Evolutionary conservation across 2,888 invertebrate genomes (phyloP).

Genomic region (Sphaerophoria rueppellii): DNA sequence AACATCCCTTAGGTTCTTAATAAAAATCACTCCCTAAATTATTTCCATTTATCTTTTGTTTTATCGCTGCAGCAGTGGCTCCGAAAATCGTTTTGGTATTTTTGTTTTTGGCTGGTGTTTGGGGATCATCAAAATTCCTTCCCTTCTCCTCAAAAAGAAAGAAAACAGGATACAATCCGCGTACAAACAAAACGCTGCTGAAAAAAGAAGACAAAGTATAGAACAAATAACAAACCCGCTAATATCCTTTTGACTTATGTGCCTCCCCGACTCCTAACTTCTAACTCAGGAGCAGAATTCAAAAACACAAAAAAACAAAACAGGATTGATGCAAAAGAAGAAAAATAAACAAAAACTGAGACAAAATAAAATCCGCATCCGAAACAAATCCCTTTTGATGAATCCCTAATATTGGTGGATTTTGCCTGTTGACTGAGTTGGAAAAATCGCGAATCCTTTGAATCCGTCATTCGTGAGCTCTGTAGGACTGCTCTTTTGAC

Average conservation of each 20-base stretch:
- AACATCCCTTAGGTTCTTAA: conserved; percentile 59
- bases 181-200: not conserved
- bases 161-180: not conserved
- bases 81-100: conserved; percentile 36
- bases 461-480: conserved; percentile 20
- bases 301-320: not conserved
- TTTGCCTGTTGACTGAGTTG: conserved; percentile 72
- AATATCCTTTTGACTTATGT: conserved; percentile 66
- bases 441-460: conserved; percentile 73
- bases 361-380: conserved; percentile 55
- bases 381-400: conserved; percentile 72
- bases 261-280: conserved; percentile 1
- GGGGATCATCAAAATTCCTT: conserved; percentile 58
- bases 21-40: conserved; percentile 67
- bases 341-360: conserved; percentile 39
- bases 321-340: not conserved
- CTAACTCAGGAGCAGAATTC: not conserved
- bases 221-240: conserved; percentile 67
- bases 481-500: not conserved
- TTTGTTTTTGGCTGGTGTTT: conserved; percentile 36
- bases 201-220: conserved; percentile 29
- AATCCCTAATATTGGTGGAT: conserved; percentile 71
- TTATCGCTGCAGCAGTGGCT: conserved; percentile 35
- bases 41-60: conserved; percentile 71
- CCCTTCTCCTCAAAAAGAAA: conserved; percentile 6